A percentile compares a stretch with the other conserved stretches of the same genome.
Conservation (phyloP, 1,140 invertebrate genomes). For the Panulirus ornatus region DNA sequence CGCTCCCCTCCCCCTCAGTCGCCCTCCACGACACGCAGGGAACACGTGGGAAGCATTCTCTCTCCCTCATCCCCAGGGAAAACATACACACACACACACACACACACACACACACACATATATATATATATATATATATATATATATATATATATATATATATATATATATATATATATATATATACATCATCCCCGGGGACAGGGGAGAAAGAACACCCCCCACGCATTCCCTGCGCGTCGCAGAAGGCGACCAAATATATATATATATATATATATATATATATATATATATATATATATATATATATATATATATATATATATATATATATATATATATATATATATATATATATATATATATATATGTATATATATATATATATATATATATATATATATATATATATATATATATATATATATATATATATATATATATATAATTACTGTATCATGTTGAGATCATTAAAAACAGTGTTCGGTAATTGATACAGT, state of each 20-base stretch:
- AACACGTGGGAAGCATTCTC: too few species aligned
- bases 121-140: slow-evolving; percentile 40
- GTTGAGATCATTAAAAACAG: too few species aligned
- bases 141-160: slow-evolving; percentile 44
- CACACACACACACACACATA: not conserved
- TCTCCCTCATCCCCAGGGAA: too few species aligned
- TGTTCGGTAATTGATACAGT: not conserved
- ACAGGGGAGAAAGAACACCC: too few species aligned
- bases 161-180: slow-evolving; percentile 33
- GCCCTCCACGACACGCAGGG: too few species aligned
- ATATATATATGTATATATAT: slow-evolving; percentile 26
- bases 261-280: slow-evolving; percentile 39
- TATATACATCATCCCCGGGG: too few species aligned
- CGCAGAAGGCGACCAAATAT: too few species aligned
- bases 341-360: slow-evolving; percentile 37
- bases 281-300: slow-evolving; percentile 49
- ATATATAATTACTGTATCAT: slow-evolving; percentile 16
- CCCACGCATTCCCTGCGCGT: too few species aligned
- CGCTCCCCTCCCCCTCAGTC: too few species aligned
- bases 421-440: slow-evolving; percentile 30
- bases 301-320: slow-evolving; percentile 23
- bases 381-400: slow-evolving; percentile 13
- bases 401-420: slow-evolving; percentile 12
- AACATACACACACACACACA: too few species aligned
- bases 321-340: slow-evolving; percentile 21